Evolutionary conservation across 2,888 invertebrate species (phyloP).

Genomic region (Hypomecis punctinalis): DNA sequence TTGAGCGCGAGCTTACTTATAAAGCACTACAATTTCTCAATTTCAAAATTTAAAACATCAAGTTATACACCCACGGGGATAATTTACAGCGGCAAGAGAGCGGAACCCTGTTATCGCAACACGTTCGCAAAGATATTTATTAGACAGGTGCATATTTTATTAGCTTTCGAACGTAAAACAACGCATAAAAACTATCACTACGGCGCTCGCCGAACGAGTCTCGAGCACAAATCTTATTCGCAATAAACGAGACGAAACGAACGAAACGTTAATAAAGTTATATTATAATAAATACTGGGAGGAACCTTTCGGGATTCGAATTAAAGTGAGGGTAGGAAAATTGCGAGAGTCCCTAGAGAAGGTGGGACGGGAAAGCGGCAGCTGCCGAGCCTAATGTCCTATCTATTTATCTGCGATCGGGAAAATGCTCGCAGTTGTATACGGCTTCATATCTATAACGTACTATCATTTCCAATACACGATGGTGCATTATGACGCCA

Average conservation of each 20-base stretch:
- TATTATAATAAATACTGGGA: conserved; percentile 82
- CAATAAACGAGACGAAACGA: conserved; percentile 61
- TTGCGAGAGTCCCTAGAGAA: conserved; percentile 78
- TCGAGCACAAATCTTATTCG: conserved; percentile 69
- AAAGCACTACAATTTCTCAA: conserved; percentile 31
- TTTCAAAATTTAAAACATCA: conserved; percentile 36
- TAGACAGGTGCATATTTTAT: conserved; percentile 71
- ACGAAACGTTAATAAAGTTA: conserved; percentile 79
- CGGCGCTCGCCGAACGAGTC: conserved; percentile 51
- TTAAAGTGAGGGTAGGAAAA: conserved; percentile 83
- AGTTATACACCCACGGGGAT: conserved; percentile 56
- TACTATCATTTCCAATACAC: conserved; percentile 38
- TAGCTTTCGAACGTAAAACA: conserved; percentile 65
- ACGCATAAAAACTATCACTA: conserved; percentile 68
- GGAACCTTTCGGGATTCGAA: conserved; percentile 82
- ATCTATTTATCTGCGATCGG: conserved; percentile 80
- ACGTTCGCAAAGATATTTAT: conserved; percentile 64
- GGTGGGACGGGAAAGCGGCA: conserved; percentile 65
- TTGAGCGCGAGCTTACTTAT: conserved; percentile 24
- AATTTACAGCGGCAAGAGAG: conserved; percentile 59
- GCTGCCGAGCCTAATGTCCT: conserved; percentile 79
- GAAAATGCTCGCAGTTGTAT: conserved; percentile 62
- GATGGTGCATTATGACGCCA: conserved; percentile 42
- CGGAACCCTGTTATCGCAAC: conserved; percentile 61
- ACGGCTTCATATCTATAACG: conserved; percentile 56